These are phyloP conservation scores for Halichondria panicea DNA, from an alignment of 37 sponge, comb jelly and placozoan species.

Conservation along the genomic window DNA sequence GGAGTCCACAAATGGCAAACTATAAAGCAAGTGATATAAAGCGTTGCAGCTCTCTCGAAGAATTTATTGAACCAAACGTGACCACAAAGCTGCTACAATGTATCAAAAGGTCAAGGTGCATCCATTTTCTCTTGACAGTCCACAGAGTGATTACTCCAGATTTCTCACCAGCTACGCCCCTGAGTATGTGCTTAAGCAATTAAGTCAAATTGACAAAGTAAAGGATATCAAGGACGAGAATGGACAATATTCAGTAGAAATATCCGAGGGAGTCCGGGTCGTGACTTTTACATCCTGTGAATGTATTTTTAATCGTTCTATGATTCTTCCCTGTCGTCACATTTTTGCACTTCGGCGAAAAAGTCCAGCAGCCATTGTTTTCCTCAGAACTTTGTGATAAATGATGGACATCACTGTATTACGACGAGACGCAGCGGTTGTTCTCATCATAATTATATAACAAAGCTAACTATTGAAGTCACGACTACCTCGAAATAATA, in stretches of 20 bases:
- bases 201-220: conserved; percentile 24
- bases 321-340: conserved; percentile 53
- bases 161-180: conserved; percentile 45
- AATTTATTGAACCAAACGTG: conserved; percentile 50
- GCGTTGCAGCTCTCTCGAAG: conserved; percentile 32
- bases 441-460: no score
- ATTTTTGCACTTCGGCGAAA: conserved; percentile 39
- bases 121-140: conserved; percentile 1
- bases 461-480: no score
- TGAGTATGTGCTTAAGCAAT: conserved; percentile 30
- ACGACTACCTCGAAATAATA: no score
- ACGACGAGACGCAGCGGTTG: conserved; percentile 16
- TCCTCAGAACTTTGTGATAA: conserved; percentile 33
- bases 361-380: no score
- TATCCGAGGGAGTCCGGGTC: conserved; percentile 1
- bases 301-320: conserved; percentile 24
- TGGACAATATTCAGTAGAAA: neutral
- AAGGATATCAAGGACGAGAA: neutral
- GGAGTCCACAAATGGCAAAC: conserved; percentile 48
- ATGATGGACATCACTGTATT: conserved; percentile 32
- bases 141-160: conserved; percentile 10
- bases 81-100: conserved; percentile 31
- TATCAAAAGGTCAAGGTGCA: conserved; percentile 39
- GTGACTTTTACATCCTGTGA: conserved; percentile 12
- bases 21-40: no score